These are phyloP conservation scores for Drosophila tanythrix DNA, from an alignment of 2,888 invertebrate genomes.

Conservation along the genomic window DNA sequence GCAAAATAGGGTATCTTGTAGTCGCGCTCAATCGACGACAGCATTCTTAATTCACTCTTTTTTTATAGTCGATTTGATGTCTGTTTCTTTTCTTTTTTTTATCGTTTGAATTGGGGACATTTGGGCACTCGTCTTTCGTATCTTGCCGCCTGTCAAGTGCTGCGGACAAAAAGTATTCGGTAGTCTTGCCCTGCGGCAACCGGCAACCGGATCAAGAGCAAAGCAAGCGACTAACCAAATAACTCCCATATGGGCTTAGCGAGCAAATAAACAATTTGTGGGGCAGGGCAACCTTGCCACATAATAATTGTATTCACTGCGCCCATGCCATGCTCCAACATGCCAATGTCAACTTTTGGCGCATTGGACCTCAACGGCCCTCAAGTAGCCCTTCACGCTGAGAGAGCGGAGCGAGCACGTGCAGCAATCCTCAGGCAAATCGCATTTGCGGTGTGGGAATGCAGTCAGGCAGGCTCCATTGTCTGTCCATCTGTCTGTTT, in stretches of 20 bases:
- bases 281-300: slow-evolving; percentile 28
- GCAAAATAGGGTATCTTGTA: background rate
- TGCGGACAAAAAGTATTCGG: slow-evolving; percentile 50
- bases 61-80: slow-evolving; percentile 24
- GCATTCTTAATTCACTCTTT: background rate
- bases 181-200: slow-evolving; percentile 33
- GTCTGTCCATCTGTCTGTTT: slow-evolving; percentile 15
- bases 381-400: slow-evolving; percentile 52
- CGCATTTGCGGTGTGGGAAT: slow-evolving; percentile 13
- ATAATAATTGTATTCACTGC: slow-evolving; percentile 45
- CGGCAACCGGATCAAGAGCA: slow-evolving; percentile 36
- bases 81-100: slow-evolving; percentile 24
- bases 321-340: slow-evolving; percentile 13
- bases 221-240: background rate
- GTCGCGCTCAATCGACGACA: background rate
- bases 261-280: slow-evolving; percentile 22
- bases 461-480: background rate
- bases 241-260: slow-evolving; percentile 9
- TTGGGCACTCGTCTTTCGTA: slow-evolving; percentile 34
- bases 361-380: slow-evolving; percentile 55
- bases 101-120: slow-evolving; percentile 38
- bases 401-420: slow-evolving; percentile 36
- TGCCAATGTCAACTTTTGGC: slow-evolving; percentile 71
- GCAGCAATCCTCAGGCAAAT: slow-evolving; percentile 49
- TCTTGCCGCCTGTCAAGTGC: slow-evolving; percentile 55